Evolutionary conservation across 2,888 invertebrate genomes (phyloP).

Genomic region (Orthosia gracilis): DNA sequence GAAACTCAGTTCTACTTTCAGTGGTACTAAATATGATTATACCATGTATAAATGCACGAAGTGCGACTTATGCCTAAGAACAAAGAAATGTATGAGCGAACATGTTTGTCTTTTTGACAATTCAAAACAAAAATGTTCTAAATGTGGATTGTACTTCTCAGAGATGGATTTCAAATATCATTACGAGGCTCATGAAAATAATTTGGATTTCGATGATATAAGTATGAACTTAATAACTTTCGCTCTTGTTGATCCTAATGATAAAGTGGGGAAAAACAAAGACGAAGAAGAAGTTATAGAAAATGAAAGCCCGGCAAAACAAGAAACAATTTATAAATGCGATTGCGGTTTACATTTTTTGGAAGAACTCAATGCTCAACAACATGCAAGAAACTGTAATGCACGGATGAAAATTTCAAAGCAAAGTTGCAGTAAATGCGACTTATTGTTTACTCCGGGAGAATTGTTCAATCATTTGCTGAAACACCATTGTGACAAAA

Average conservation of each 20-base stretch:
- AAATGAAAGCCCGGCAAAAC: constrained; percentile 41
- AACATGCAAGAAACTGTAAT: constrained; percentile 73
- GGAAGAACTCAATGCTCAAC: constrained; percentile 68
- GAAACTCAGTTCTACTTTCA: constrained; percentile 66
- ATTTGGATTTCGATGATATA: constrained; percentile 74
- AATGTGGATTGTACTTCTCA: constrained; percentile 77
- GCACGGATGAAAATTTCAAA: constrained; percentile 70
- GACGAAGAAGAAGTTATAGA: constrained; percentile 10
- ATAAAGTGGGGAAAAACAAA: not conserved
- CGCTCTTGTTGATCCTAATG: constrained; percentile 25
- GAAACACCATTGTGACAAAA: constrained; percentile 80
- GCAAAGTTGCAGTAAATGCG: constrained; percentile 82
- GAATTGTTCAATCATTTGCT: constrained; percentile 81
- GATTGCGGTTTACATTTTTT: constrained; percentile 81
- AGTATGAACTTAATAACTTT: constrained; percentile 76
- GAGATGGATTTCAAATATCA: constrained; percentile 74
- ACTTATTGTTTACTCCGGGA: constrained; percentile 77
- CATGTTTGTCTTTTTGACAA: constrained; percentile 75
- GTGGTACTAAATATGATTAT: constrained; percentile 78
- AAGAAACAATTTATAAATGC: constrained; percentile 78
- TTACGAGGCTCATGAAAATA: constrained; percentile 74
- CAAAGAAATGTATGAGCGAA: constrained; percentile 58
- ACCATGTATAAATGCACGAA: constrained; percentile 78
- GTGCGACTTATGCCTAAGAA: constrained; percentile 76
- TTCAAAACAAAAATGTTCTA: constrained; percentile 73